phyloP scores from a whole-genome alignment of 2,797 vertebrate genomes.

The Sylvilagus floridanus region DNA sequence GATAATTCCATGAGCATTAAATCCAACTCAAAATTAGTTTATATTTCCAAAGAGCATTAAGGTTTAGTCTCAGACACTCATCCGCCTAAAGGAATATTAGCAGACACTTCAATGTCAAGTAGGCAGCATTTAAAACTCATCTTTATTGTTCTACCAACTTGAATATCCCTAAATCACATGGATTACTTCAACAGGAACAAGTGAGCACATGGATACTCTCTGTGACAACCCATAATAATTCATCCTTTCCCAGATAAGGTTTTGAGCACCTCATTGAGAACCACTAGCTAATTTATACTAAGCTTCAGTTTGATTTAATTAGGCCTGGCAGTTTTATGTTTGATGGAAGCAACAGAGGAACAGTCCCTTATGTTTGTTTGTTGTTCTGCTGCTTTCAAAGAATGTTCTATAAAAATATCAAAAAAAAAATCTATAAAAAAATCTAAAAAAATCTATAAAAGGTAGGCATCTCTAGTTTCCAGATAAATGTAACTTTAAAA shows the following conservation, averaged over 20 bases:
- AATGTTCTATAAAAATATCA: background rate
- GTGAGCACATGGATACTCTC: fast-evolving
- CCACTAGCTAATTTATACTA: too few relatives aligned
- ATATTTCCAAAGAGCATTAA: background rate
- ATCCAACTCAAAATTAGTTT: background rate
- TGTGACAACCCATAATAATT: background rate
- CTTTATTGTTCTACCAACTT: fast-evolving
- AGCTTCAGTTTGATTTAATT: background rate
- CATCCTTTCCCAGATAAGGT: background rate
- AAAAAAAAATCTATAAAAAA: too few relatives aligned
- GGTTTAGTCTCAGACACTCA: background rate
- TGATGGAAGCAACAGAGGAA: background rate
- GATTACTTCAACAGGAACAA: too few relatives aligned
- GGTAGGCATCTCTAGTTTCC: background rate
- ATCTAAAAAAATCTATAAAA: background rate
- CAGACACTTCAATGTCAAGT: too few relatives aligned
- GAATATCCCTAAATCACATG: fast-evolving
- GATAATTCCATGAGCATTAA: background rate
- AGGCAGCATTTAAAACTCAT: fast-evolving
- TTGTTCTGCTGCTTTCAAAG: background rate
- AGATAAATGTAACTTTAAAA: background rate
- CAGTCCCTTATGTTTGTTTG: background rate
- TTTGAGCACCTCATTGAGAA: background rate
- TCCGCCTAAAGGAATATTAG: background rate
- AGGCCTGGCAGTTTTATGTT: background rate